These are phyloP conservation scores for Agapornis canus DNA, from an alignment of 2,797 vertebrate genomes.

Conservation along the genomic window DNA sequence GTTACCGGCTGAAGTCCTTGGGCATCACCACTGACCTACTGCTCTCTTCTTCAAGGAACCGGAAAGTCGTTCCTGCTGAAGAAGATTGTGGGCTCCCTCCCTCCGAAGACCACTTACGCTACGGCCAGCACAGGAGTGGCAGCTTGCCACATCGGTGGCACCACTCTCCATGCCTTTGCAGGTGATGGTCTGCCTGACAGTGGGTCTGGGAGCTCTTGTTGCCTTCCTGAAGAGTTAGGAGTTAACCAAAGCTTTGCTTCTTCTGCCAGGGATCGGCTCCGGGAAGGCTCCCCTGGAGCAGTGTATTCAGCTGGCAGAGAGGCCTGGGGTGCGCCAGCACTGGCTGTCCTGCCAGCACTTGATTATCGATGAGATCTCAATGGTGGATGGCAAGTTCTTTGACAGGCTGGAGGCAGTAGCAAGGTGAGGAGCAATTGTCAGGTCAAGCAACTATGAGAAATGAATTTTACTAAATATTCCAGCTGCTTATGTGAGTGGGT, in stretches of 20 bases:
- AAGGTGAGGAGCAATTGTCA: constrained; percentile 77
- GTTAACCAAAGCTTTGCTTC: background rate
- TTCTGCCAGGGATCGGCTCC: constrained; percentile 86
- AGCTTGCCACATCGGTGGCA: constrained; percentile 94
- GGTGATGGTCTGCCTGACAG: constrained; percentile 71
- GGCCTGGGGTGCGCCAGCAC: constrained; percentile 87
- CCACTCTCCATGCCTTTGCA: constrained; percentile 92
- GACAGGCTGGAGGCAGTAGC: constrained; percentile 93
- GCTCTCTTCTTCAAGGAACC: constrained; percentile 80
- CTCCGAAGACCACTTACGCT: constrained; percentile 90
- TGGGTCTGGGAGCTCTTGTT: background rate
- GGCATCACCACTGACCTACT: background rate
- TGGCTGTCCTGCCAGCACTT: constrained; percentile 91
- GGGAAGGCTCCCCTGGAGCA: constrained; percentile 90
- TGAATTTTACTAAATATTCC: accelerated
- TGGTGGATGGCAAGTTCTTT: constrained; percentile 96
- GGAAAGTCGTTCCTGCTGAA: constrained; percentile 95
- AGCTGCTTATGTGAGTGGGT: background rate
- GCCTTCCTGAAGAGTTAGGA: background rate
- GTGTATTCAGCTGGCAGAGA: constrained; percentile 90
- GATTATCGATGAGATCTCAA: constrained; percentile 95
- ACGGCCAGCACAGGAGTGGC: constrained; percentile 97
- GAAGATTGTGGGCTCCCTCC: constrained; percentile 91
- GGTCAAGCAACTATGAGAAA: background rate
- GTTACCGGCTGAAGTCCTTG: accelerated